A percentile compares a stretch with the other conserved stretches of the same genome.
These are phyloP conservation scores for Lutjanus erythropterus DNA, from an alignment of 2,113 vertebrate genomes.

Conservation along the genomic window DNA sequence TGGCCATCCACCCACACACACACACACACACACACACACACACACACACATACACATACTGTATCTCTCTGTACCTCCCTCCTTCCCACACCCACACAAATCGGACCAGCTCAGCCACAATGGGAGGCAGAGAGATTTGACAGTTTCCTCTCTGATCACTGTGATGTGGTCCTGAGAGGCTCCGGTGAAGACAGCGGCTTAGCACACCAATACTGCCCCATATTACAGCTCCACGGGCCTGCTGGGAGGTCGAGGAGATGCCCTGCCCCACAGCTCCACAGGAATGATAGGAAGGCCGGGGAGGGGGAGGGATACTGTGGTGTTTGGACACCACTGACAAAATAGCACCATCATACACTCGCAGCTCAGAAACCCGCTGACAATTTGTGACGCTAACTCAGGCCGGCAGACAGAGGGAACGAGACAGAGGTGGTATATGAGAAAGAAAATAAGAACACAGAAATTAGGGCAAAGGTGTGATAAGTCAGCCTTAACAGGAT, in stretches of 20 bases:
- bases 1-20: conserved; percentile 6
- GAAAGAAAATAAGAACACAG: not conserved
- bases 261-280: not conserved
- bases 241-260: conserved; percentile 35
- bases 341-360: conserved; percentile 49
- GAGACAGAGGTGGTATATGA: not conserved
- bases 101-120: conserved; percentile 1
- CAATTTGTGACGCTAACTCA: conserved; percentile 36
- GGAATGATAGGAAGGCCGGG: conserved; percentile 10
- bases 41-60: too few relatives aligned
- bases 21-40: not conserved
- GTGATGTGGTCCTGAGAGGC: conserved; percentile 28
- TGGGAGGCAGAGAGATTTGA: conserved; percentile 14
- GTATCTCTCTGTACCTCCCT: not conserved
- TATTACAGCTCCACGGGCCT: conserved; percentile 11
- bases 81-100: conserved; percentile 35
- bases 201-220: not conserved
- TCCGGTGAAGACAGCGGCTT: conserved; percentile 16
- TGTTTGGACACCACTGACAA: conserved; percentile 60
- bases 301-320: not conserved
- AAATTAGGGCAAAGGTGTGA: conserved; percentile 9
- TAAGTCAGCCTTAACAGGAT: not conserved
- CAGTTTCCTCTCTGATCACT: conserved; percentile 41
- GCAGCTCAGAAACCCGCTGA: conserved; percentile 25
- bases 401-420: conserved; percentile 11